phyloP scores from a whole-genome alignment of 2,888 invertebrate genomes.

The Allolobophora icterica region DNA sequence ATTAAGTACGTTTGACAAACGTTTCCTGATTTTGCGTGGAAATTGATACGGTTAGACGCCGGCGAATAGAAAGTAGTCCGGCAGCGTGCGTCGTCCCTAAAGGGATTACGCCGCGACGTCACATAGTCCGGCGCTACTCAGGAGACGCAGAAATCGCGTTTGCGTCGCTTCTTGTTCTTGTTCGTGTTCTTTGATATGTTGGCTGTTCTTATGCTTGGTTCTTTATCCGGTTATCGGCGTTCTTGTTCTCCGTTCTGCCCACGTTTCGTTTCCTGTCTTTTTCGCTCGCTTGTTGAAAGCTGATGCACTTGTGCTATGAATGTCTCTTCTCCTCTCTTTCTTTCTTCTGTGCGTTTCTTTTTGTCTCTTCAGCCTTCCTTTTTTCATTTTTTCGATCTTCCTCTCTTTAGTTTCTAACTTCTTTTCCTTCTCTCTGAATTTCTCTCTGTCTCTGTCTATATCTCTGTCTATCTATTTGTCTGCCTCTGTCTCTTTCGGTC shows the following conservation, averaged over 20 bases:
- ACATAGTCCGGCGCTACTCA: neutral
- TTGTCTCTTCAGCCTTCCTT: too few relatives aligned
- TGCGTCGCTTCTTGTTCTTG: slow-evolving; percentile 9
- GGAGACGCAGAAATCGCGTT: neutral
- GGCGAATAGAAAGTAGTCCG: neutral
- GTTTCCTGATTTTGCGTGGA: neutral
- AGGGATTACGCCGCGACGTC: slow-evolving; percentile 10
- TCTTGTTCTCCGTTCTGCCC: neutral
- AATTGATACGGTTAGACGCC: neutral
- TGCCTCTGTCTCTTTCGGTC: too few relatives aligned
- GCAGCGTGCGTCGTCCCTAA: neutral
- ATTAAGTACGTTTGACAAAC: neutral
- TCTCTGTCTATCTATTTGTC: too few relatives aligned
- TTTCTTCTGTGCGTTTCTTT: too few relatives aligned
- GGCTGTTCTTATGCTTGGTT: neutral
- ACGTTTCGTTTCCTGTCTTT: neutral
- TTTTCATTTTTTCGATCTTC: too few relatives aligned
- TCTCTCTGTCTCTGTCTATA: too few relatives aligned
- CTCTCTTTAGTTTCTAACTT: too few relatives aligned
- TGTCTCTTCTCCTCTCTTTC: too few relatives aligned
- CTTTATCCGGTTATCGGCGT: slow-evolving; percentile 17
- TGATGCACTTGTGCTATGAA: neutral
- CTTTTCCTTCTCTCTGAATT: too few relatives aligned
- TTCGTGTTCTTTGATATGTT: slow-evolving; percentile 6
- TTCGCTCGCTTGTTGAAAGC: neutral